phyloP scores from a whole-genome alignment of 2,888 invertebrate genomes.

The Lasioglossum zephyrum region DNA sequence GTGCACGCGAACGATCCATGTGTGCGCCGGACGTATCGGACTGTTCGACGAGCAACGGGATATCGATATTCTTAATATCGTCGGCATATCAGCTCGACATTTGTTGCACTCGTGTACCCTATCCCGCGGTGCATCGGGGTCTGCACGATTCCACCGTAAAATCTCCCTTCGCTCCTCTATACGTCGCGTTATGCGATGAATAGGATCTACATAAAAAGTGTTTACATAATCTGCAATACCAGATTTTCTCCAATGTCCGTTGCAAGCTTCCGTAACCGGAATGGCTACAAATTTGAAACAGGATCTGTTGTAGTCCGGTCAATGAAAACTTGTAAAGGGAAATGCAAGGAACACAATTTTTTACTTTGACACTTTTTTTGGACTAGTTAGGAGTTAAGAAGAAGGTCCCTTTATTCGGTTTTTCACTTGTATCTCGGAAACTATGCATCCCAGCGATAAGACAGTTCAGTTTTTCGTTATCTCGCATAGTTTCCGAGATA shows the following conservation, averaged over 20 bases:
- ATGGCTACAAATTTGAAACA: too few species aligned
- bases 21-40: neutral
- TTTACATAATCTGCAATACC: neutral
- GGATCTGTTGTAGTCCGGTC: neutral
- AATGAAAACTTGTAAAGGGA: too few species aligned
- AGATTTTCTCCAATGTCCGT: neutral
- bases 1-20: slow-evolving; percentile 8
- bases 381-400: too few species aligned
- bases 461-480: too few species aligned
- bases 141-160: neutral
- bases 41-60: slow-evolving; percentile 34
- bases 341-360: too few species aligned
- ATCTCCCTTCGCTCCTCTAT: neutral
- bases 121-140: neutral
- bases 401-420: too few species aligned
- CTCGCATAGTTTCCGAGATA: too few species aligned
- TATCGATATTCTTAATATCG: slow-evolving; percentile 6
- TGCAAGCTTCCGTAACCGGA: neutral
- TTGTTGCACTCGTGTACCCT: neutral
- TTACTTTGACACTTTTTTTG: too few species aligned
- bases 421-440: too few species aligned
- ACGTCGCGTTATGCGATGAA: neutral
- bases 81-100: neutral
- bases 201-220: neutral
- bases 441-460: too few species aligned